Conservation (phyloP, 37 sponge, comb jelly and placozoan species). For the Amphimedon queenslandica region DNA sequence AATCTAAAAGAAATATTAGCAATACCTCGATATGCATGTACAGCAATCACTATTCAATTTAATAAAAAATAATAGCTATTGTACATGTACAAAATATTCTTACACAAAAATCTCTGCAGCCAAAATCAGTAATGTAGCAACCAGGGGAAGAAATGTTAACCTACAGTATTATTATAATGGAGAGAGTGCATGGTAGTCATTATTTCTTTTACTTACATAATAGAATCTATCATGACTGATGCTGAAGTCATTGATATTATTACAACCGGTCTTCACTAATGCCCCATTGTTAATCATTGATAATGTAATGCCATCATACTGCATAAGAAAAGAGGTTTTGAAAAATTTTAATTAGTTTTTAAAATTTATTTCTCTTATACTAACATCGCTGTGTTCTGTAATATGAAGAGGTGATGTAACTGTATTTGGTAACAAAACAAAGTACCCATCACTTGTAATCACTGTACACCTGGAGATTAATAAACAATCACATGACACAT, state of each 20-base stretch:
- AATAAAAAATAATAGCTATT: no score
- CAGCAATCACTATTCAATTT: no score
- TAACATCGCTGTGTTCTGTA: neutral
- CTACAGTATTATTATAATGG: neutral
- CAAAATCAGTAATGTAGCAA: neutral
- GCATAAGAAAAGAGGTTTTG: neutral
- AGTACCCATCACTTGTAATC: neutral
- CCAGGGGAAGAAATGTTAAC: neutral
- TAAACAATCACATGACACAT: neutral
- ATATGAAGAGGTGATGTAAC: neutral
- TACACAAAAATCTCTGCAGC: neutral
- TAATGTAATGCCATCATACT: neutral
- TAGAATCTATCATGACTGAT: neutral
- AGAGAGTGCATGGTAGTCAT: neutral
- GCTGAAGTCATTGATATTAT: neutral
- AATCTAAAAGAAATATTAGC: constrained; percentile 8
- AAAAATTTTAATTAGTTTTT: neutral
- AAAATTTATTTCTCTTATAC: neutral
- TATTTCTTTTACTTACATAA: neutral
- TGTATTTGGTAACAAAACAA: neutral
- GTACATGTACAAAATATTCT: no score
- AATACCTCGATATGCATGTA: no score
- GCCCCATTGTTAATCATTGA: neutral
- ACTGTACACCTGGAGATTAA: neutral
- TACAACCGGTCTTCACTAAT: constrained; percentile 1